Conservation (phyloP, 2,888 invertebrate genomes). For the Epinotia nisella region DNA sequence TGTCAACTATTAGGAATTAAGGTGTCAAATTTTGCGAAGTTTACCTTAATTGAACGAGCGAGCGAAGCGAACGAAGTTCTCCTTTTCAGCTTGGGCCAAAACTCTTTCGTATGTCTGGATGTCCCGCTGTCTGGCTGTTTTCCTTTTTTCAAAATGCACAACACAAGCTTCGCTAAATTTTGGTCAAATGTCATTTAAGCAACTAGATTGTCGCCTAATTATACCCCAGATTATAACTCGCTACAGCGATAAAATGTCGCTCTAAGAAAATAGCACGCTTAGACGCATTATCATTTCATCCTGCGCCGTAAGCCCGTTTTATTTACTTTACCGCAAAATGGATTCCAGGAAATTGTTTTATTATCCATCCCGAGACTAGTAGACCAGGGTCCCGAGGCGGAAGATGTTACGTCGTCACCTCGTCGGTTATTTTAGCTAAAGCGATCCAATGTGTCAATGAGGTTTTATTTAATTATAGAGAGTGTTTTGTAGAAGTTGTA, state of each 20-base stretch:
- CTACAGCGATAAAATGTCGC: neutral
- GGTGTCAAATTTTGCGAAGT: too few relatives aligned
- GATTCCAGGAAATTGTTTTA: slow-evolving; percentile 34
- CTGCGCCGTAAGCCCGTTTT: slow-evolving; percentile 18
- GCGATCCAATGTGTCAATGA: neutral
- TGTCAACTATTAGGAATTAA: too few relatives aligned
- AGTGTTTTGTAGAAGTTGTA: too few relatives aligned
- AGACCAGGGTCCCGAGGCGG: neutral
- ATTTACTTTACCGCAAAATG: slow-evolving; percentile 30
- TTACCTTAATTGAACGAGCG: too few relatives aligned
- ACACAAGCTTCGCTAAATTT: too few relatives aligned
- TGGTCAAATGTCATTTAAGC: too few relatives aligned
- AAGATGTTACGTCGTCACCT: neutral
- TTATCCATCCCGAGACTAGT: slow-evolving; percentile 23
- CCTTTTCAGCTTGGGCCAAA: too few relatives aligned
- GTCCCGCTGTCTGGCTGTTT: too few relatives aligned
- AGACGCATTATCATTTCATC: slow-evolving; percentile 21
- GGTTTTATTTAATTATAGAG: neutral
- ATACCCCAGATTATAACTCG: neutral
- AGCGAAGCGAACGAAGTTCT: too few relatives aligned
- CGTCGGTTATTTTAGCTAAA: neutral
- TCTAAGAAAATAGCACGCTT: neutral
- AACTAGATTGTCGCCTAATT: neutral
- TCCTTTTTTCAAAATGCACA: too few relatives aligned
- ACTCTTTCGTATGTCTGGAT: too few relatives aligned